Conservation (phyloP, 1,140 invertebrate species). For the Caenorhabditis remanei region DNA sequence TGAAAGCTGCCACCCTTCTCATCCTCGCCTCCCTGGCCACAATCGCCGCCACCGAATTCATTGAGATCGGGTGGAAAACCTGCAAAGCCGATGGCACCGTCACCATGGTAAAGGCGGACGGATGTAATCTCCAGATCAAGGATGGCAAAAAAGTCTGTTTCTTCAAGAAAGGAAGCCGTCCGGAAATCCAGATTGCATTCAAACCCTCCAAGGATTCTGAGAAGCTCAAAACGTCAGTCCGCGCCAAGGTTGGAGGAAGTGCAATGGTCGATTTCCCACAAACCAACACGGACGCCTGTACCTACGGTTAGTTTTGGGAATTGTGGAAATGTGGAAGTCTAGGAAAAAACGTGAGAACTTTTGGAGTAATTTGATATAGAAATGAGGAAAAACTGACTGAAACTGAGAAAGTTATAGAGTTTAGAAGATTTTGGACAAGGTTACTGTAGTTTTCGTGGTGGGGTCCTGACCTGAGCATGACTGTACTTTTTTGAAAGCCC, state of each 20-base stretch:
- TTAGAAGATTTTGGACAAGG: too few relatives aligned
- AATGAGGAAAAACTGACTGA: too few relatives aligned
- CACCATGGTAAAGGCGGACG: constrained; percentile 1
- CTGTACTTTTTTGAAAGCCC: too few relatives aligned
- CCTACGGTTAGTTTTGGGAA: neutral
- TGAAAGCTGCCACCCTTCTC: neutral
- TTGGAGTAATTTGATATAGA: too few relatives aligned
- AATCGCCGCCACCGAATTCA: constrained; percentile 8
- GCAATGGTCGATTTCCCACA: constrained; percentile 48
- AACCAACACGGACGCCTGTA: constrained; percentile 42
- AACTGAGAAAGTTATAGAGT: too few relatives aligned
- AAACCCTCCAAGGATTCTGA: neutral
- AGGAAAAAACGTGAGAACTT: too few relatives aligned
- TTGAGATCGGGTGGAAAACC: constrained; percentile 5
- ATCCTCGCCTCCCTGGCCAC: neutral
- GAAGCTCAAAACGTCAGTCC: constrained; percentile 2
- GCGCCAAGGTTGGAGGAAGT: constrained; percentile 24
- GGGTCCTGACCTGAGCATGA: too few relatives aligned
- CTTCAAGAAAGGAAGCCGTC: constrained; percentile 30
- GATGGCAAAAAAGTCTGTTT: constrained; percentile 32
- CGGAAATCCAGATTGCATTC: constrained; percentile 16
- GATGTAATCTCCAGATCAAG: neutral
- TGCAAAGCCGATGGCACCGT: constrained; percentile 17
- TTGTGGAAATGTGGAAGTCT: too few relatives aligned
- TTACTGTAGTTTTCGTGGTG: too few relatives aligned